Evolutionary conservation across 2,113 vertebrate species (phyloP).

Genomic region (Protobothrops flavoviridis): DNA sequence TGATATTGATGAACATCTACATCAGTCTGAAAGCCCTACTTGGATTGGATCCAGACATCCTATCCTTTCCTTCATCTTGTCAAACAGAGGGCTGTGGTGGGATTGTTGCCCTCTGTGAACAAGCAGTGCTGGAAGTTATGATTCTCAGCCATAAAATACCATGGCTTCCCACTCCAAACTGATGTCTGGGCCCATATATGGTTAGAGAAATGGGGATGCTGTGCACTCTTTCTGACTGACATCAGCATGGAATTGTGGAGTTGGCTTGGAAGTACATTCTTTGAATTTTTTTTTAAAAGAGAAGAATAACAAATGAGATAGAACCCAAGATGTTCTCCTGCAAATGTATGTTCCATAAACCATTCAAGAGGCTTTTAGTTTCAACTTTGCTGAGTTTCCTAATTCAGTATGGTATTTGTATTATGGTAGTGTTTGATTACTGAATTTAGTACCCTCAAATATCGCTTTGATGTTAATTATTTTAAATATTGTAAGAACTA

Average conservation of each 20-base stretch:
- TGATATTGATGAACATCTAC: neutral
- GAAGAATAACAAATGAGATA: neutral
- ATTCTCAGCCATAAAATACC: neutral
- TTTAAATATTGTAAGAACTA: conserved; percentile 71
- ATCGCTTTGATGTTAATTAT: conserved; percentile 73
- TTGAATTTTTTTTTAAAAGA: neutral
- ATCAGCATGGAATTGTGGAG: neutral
- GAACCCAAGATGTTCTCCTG: neutral
- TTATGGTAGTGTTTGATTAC: conserved; percentile 61
- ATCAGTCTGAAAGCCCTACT: neutral
- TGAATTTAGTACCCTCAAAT: conserved; percentile 68
- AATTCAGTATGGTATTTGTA: conserved; percentile 44
- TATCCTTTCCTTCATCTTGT: neutral
- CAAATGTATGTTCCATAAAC: neutral
- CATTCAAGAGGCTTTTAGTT: neutral
- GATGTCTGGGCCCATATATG: conserved; percentile 14
- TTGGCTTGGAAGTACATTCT: neutral
- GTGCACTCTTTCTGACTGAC: neutral
- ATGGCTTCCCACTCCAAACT: neutral
- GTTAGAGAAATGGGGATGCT: neutral
- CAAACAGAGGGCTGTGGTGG: neutral
- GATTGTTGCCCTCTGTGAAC: neutral
- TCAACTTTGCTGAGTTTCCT: neutral
- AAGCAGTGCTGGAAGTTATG: neutral
- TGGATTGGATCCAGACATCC: neutral